phyloP scores from a whole-genome alignment of 2,888 invertebrate species.

The Zele albiditarsus region DNA sequence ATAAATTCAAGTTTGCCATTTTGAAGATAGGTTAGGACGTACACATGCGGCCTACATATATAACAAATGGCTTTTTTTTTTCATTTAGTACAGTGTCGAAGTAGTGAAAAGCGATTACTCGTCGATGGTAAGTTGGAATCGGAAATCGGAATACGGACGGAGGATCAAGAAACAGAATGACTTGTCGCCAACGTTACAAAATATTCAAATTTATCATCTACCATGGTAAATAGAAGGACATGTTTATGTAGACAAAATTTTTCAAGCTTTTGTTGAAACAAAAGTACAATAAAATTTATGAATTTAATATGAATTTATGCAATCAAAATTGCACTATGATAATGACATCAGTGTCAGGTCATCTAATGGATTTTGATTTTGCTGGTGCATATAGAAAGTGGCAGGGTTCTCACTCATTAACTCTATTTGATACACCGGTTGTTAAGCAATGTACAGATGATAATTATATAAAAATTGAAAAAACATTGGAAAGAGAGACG shows the following conservation, averaged over 20 bases:
- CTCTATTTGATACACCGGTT: constrained; percentile 92
- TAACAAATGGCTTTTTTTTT: background rate
- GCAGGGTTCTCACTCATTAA: constrained; percentile 86
- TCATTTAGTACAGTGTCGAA: background rate
- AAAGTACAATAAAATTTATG: constrained; percentile 95
- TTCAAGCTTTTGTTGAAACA: no score
- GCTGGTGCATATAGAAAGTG: constrained; percentile 83
- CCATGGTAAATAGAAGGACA: no score
- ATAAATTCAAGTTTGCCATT: constrained; percentile 55
- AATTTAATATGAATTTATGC: constrained; percentile 87
- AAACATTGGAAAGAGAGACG: constrained; percentile 82
- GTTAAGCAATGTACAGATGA: constrained; percentile 80
- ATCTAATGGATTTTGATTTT: constrained; percentile 90
- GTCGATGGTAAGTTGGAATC: no score
- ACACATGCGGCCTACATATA: background rate
- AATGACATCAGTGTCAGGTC: constrained; percentile 99
- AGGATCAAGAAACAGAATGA: no score
- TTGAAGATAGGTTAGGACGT: background rate
- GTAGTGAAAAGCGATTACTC: background rate
- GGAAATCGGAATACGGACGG: no score
- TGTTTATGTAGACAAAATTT: no score
- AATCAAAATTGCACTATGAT: constrained; percentile 87
- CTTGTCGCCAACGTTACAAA: no score
- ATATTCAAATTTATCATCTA: no score
- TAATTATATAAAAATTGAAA: constrained; percentile 85